Conservation (phyloP, 2,113 vertebrate genomes). For the Indri indri region DNA sequence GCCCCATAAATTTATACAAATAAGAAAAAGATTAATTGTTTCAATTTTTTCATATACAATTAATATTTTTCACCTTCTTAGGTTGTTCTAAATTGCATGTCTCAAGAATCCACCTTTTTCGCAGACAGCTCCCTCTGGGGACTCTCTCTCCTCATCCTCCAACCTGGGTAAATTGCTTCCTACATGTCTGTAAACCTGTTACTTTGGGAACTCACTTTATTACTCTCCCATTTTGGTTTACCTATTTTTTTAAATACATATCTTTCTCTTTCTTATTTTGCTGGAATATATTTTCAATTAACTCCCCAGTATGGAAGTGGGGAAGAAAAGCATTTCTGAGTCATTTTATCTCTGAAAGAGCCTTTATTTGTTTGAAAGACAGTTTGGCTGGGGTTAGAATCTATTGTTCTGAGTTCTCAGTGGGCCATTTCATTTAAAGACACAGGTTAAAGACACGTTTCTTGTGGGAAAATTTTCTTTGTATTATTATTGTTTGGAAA, state of each 20-base stretch:
- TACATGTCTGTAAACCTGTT: neutral
- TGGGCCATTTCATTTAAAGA: neutral
- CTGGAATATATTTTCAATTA: neutral
- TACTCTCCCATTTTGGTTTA: neutral
- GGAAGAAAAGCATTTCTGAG: neutral
- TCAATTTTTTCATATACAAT: neutral
- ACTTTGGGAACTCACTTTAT: neutral
- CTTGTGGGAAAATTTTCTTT: neutral
- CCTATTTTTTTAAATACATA: neutral
- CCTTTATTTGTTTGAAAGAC: neutral
- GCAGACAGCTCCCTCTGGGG: neutral
- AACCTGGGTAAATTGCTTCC: neutral
- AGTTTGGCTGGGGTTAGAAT: neutral
- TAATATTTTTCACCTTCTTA: neutral
- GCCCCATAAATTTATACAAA: too few species aligned
- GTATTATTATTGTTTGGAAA: neutral
- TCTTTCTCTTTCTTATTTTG: neutral
- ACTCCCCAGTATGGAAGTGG: neutral
- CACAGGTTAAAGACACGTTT: neutral
- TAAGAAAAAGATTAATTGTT: neutral
- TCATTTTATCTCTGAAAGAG: neutral
- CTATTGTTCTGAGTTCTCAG: neutral
- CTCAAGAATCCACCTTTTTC: neutral
- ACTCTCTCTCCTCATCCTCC: neutral
- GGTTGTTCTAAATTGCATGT: neutral